These are phyloP conservation scores for Ectropis crepuscularia DNA, from an alignment of 2,888 invertebrate genomes.

Conservation along the genomic window DNA sequence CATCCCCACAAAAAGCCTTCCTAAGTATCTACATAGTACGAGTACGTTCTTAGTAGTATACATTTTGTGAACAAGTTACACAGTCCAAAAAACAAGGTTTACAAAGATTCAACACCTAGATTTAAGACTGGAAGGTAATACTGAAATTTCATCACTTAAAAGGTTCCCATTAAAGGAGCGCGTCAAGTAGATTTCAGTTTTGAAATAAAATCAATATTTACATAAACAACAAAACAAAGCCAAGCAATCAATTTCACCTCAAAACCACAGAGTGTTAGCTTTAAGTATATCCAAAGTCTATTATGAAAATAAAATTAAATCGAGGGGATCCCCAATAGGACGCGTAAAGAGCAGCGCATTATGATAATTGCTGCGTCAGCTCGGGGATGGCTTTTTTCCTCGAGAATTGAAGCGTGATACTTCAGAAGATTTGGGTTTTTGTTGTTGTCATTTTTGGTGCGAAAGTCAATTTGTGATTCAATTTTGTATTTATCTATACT, in stretches of 20 bases:
- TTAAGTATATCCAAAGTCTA: conserved; percentile 12
- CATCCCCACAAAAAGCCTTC: too few relatives aligned
- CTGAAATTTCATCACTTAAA: too few relatives aligned
- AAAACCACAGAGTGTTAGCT: conserved; percentile 8
- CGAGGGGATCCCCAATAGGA: conserved; percentile 16
- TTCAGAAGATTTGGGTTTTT: conserved; percentile 3
- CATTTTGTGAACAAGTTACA: too few relatives aligned
- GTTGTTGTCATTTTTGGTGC: conserved; percentile 10
- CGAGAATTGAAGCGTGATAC: conserved; percentile 4
- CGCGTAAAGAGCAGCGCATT: conserved; percentile 21
- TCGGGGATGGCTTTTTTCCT: conserved; percentile 10
- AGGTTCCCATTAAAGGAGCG: too few relatives aligned
- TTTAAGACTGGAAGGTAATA: too few relatives aligned
- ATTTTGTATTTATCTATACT: background rate
- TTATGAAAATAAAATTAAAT: conserved; percentile 19
- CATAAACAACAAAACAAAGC: background rate
- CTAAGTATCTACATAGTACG: too few relatives aligned
- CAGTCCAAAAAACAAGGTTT: too few relatives aligned
- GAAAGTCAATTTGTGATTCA: background rate
- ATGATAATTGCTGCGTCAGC: conserved; percentile 28
- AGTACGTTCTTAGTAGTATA: too few relatives aligned
- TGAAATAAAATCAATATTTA: background rate
- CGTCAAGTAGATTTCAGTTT: too few relatives aligned
- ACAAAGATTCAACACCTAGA: too few relatives aligned
- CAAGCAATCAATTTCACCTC: conserved; percentile 5